Conservation (phyloP, 64 coral and sea anemone genomes). For the Stylophora pistillata region DNA sequence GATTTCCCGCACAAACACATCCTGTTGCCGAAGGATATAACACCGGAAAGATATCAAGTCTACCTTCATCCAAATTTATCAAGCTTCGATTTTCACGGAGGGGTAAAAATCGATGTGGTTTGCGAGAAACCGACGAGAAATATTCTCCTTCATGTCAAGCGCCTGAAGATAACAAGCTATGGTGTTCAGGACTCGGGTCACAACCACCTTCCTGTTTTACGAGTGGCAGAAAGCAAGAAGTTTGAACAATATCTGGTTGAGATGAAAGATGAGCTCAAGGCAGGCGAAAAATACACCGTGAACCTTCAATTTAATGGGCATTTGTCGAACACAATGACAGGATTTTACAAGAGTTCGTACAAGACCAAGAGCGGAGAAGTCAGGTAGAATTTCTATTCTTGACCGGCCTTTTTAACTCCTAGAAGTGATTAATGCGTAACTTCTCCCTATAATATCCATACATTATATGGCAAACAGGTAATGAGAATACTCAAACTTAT, state of each 20-base stretch:
- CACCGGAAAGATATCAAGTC: slow-evolving; percentile 70
- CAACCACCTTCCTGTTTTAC: slow-evolving; percentile 49
- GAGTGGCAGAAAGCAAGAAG: slow-evolving; percentile 69
- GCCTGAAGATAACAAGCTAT: slow-evolving; percentile 67
- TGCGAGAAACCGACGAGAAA: slow-evolving; percentile 59
- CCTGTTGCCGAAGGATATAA: slow-evolving; percentile 76
- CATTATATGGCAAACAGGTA: too few relatives aligned
- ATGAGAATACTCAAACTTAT: too few relatives aligned
- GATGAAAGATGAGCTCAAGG: slow-evolving; percentile 45
- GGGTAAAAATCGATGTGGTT: slow-evolving; percentile 56
- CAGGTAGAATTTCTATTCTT: slow-evolving; percentile 39
- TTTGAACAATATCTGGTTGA: slow-evolving; percentile 89
- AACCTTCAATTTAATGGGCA: slow-evolving; percentile 76
- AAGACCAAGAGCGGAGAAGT: slow-evolving; percentile 79
- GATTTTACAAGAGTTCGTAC: slow-evolving; percentile 98
- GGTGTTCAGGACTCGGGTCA: slow-evolving; percentile 52
- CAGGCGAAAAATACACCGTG: slow-evolving; percentile 72
- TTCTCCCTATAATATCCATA: not conserved
- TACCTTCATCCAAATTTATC: slow-evolving; percentile 71
- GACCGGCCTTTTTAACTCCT: not conserved
- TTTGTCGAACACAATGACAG: slow-evolving; percentile 85
- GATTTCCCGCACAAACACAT: slow-evolving; percentile 80
- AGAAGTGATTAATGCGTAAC: not conserved
- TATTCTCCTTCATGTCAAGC: slow-evolving; percentile 74
- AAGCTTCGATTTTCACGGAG: slow-evolving; percentile 74